Conservation (phyloP, 2,888 invertebrate genomes). For the Nephrotoma flavescens region DNA sequence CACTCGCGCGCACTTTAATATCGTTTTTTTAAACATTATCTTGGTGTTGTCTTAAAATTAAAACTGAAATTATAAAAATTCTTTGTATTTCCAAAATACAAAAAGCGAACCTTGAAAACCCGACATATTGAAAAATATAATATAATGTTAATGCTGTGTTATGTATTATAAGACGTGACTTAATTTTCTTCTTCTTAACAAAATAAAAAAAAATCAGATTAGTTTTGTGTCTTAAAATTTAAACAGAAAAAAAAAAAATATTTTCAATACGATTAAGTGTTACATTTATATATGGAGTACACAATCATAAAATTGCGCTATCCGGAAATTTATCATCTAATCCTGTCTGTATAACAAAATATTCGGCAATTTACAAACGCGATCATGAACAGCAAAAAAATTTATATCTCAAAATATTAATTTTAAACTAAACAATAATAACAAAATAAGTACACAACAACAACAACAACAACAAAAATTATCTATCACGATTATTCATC, state of each 20-base stretch:
- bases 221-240: not conserved
- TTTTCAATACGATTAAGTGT: not conserved
- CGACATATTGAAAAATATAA: not conserved
- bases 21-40: not conserved
- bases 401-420: not conserved
- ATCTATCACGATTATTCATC: not conserved
- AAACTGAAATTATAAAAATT: not conserved
- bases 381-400: not conserved
- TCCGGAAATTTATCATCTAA: not conserved
- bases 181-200: not conserved
- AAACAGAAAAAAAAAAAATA: not conserved
- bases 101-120: not conserved
- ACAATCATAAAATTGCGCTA: not conserved
- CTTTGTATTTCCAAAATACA: not conserved
- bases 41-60: not conserved
- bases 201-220: not conserved
- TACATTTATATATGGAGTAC: not conserved
- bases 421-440: not conserved
- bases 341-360: not conserved
- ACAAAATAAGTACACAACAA: not conserved
- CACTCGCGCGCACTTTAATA: too few species aligned
- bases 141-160: not conserved
- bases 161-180: not conserved
- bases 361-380: not conserved
- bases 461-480: not conserved